Conservation (phyloP, 2,113 vertebrate species). For the Psephotus haematonotus region DNA sequence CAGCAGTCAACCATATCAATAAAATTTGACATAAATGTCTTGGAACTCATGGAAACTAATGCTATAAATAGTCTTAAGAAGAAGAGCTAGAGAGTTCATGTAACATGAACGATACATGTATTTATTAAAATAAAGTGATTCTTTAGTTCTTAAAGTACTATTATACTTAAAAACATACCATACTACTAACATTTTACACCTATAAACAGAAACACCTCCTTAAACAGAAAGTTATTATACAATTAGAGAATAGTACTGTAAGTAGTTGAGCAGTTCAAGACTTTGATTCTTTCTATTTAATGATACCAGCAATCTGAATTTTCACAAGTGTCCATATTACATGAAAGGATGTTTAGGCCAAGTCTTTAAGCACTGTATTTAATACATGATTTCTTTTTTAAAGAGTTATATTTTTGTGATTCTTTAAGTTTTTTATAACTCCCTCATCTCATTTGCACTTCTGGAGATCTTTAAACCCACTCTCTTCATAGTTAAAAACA, state of each 20-base stretch:
- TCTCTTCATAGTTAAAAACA: slow-evolving; percentile 66
- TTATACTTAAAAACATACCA: not conserved
- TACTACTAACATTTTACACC: not conserved
- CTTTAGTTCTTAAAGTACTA: not conserved
- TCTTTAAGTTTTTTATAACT: slow-evolving; percentile 56
- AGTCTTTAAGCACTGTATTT: not conserved
- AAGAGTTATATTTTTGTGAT: not conserved
- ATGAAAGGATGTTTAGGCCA: not conserved
- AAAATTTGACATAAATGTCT: not conserved
- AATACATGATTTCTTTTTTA: not conserved
- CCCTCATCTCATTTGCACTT: slow-evolving; percentile 47
- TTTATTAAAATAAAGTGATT: not conserved
- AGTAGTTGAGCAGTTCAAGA: not conserved
- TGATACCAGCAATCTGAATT: not conserved
- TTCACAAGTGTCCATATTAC: not conserved
- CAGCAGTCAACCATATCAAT: not conserved
- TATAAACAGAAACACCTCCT: not conserved
- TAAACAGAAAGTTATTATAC: not conserved
- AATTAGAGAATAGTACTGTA: not conserved
- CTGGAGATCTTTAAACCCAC: slow-evolving; percentile 59
- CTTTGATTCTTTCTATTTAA: not conserved
- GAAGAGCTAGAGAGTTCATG: not conserved
- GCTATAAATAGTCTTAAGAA: not conserved
- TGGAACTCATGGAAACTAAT: not conserved
- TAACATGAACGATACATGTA: not conserved